A percentile compares a stretch with the other conserved stretches of the same genome.
phyloP scores from a whole-genome alignment of 2,113 vertebrate genomes.

The Morphnarchus princeps region DNA sequence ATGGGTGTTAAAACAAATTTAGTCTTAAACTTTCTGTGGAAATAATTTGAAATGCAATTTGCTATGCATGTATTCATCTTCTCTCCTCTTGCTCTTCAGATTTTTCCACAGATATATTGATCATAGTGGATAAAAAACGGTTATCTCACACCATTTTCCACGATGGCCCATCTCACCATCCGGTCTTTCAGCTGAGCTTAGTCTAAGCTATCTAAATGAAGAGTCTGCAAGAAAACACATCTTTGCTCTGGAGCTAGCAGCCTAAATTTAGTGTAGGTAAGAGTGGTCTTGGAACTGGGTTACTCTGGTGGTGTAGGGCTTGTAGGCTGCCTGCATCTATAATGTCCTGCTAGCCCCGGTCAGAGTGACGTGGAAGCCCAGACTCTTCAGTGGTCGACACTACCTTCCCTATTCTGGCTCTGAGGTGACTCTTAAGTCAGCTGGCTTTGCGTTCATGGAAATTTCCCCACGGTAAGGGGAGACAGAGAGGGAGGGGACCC shows the following conservation, averaged over 20 bases:
- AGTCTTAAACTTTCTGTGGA: conserved; percentile 44
- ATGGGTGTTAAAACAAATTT: conserved; percentile 62
- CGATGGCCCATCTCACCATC: background rate
- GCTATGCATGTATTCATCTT: conserved; percentile 40
- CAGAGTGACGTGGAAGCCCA: background rate
- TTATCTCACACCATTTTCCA: conserved; percentile 9
- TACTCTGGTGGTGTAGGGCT: background rate
- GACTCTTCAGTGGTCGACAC: background rate
- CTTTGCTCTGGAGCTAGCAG: background rate
- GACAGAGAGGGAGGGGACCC: background rate
- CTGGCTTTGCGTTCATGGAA: background rate
- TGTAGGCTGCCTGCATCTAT: background rate
- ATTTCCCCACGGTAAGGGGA: accelerated
- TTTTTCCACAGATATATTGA: conserved; percentile 45
- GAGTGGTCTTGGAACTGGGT: background rate
- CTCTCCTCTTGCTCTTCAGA: conserved; percentile 26
- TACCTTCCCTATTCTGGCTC: background rate
- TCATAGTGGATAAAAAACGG: conserved; percentile 13
- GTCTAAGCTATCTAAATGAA: background rate
- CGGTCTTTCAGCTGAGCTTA: background rate
- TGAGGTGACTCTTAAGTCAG: background rate
- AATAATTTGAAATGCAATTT: conserved; percentile 49
- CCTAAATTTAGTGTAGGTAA: background rate
- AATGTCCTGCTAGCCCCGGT: background rate
- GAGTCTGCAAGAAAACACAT: background rate